Conservation (phyloP, 2,888 invertebrate species). For the Dendrolimus houi region DNA sequence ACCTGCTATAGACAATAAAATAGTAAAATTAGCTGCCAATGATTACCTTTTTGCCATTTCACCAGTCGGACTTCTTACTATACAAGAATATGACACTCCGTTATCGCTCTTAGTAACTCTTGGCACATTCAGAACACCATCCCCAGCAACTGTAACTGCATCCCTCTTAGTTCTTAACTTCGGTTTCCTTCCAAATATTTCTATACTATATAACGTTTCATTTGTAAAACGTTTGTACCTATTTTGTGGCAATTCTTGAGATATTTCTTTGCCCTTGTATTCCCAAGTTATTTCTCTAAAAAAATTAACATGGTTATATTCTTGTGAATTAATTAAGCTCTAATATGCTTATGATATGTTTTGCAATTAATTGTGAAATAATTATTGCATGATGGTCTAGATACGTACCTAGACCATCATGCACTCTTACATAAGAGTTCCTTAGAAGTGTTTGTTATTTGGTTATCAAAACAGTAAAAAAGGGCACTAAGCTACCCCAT, state of each 20-base stretch:
- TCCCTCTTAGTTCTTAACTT: slow-evolving; percentile 64
- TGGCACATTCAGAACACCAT: slow-evolving; percentile 77
- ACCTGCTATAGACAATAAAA: too few relatives aligned
- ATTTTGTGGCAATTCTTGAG: slow-evolving; percentile 35
- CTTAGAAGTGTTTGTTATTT: too few relatives aligned
- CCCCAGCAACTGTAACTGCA: slow-evolving; percentile 31
- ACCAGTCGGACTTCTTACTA: slow-evolving; percentile 84
- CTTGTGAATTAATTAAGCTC: too few relatives aligned
- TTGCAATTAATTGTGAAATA: too few relatives aligned
- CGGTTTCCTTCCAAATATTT: slow-evolving; percentile 66
- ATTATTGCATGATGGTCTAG: too few relatives aligned
- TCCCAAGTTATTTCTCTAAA: slow-evolving; percentile 70
- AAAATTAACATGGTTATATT: neutral
- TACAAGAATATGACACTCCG: slow-evolving; percentile 86
- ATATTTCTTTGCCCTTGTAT: slow-evolving; percentile 62
- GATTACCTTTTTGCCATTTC: slow-evolving; percentile 79
- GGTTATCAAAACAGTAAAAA: too few relatives aligned
- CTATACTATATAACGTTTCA: slow-evolving; percentile 46
- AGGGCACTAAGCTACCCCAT: too few relatives aligned
- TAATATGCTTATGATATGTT: too few relatives aligned
- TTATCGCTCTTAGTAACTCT: slow-evolving; percentile 80
- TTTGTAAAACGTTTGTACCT: slow-evolving; percentile 50
- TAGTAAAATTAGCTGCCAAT: too few relatives aligned
- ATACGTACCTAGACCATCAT: too few relatives aligned
- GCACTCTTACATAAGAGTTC: too few relatives aligned